phyloP scores from a whole-genome alignment of 2,113 vertebrate species.

The Pangasianodon hypophthalmus region DNA sequence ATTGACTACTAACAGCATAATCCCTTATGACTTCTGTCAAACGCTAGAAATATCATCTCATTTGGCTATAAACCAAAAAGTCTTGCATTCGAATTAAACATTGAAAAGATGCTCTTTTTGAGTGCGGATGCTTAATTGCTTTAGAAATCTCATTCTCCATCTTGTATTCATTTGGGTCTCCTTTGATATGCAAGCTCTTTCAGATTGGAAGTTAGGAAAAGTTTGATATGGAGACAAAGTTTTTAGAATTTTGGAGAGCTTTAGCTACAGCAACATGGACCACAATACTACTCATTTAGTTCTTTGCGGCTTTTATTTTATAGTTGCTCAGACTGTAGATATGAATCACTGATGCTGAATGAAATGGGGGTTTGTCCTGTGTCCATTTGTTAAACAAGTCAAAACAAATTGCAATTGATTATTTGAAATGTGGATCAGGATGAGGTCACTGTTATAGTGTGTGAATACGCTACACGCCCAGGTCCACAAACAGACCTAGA shows the following conservation, averaged over 20 bases:
- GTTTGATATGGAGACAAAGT: slow-evolving; percentile 1
- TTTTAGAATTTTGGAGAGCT: background rate
- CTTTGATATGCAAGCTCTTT: slow-evolving; percentile 26
- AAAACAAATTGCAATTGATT: background rate
- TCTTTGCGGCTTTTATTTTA: background rate
- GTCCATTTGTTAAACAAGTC: background rate
- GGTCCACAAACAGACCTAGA: background rate
- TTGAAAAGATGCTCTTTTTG: background rate
- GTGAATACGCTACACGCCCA: no score
- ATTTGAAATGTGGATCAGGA: background rate
- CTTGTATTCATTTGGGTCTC: slow-evolving; percentile 28
- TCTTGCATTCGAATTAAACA: background rate
- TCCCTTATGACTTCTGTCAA: background rate
- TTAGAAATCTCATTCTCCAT: background rate
- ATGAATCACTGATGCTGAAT: background rate
- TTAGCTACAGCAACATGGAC: background rate
- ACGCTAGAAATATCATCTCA: background rate
- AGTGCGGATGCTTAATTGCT: background rate
- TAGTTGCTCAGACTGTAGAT: background rate
- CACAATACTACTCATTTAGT: background rate
- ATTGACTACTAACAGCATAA: background rate
- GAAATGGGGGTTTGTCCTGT: background rate
- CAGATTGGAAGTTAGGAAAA: background rate
- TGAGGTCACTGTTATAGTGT: background rate
- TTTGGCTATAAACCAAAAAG: background rate